Evolutionary conservation across 2,113 vertebrate genomes (phyloP).

Genomic region (Rhodinocichla rosea): DNA sequence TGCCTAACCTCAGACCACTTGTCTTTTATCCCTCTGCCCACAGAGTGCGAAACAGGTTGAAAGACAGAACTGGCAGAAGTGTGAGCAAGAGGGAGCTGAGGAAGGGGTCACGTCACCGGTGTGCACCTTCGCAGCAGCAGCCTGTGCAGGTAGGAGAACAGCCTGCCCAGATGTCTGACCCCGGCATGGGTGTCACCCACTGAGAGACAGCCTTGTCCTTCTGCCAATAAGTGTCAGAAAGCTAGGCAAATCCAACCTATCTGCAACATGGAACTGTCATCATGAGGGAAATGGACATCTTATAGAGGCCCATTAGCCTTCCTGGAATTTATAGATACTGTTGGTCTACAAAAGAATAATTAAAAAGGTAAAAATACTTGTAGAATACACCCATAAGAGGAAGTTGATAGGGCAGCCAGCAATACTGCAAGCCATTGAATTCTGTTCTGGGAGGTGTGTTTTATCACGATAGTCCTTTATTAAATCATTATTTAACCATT

Average conservation of each 20-base stretch:
- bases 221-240: background rate
- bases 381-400: background rate
- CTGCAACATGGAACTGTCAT: background rate
- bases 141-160: fast-evolving
- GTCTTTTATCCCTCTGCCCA: background rate
- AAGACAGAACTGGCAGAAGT: background rate
- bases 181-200: background rate
- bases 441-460: background rate
- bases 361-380: background rate
- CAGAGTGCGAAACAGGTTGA: background rate
- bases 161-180: background rate
- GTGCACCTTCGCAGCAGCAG: background rate
- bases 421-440: background rate
- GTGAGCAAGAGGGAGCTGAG: background rate
- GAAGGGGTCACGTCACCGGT: background rate
- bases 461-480: background rate
- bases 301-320: background rate
- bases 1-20: background rate
- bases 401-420: background rate
- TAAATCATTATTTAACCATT: background rate
- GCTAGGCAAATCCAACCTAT: background rate
- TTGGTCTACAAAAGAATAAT: background rate
- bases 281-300: background rate
- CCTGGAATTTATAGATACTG: background rate
- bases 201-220: background rate